Percentiles rank a stretch among this genome's conserved stretches.
phyloP scores from a whole-genome alignment of 2,797 vertebrate species.

The Crenuchus spilurus region DNA sequence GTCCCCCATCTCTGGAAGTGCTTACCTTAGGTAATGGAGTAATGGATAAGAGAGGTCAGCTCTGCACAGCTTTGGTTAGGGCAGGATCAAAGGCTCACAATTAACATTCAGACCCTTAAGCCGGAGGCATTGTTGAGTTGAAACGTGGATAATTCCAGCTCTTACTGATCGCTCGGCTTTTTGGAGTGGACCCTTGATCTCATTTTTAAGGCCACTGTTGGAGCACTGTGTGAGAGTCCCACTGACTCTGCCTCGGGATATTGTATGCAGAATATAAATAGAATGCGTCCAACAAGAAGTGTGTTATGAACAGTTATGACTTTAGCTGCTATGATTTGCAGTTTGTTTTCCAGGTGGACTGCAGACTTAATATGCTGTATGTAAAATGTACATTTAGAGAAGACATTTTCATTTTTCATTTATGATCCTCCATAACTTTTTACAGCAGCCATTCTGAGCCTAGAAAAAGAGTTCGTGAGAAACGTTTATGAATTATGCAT shows the following conservation, averaged over 20 bases:
- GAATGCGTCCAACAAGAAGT: background rate
- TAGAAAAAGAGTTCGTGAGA: background rate
- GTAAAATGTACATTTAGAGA: background rate
- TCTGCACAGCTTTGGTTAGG: slow-evolving; percentile 59
- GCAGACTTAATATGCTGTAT: background rate
- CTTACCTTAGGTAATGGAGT: slow-evolving; percentile 41
- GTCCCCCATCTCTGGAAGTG: slow-evolving; percentile 30
- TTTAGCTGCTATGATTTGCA: background rate
- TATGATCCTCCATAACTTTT: background rate
- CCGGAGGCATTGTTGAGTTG: slow-evolving; percentile 49
- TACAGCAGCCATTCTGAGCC: background rate
- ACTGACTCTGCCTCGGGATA: background rate
- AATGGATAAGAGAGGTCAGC: slow-evolving; percentile 60
- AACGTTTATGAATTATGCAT: slow-evolving; percentile 32
- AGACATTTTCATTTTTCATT: slow-evolving; percentile 11
- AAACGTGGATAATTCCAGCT: slow-evolving; percentile 47
- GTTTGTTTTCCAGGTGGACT: background rate
- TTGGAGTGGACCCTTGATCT: slow-evolving; percentile 41
- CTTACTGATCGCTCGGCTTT: slow-evolving; percentile 15
- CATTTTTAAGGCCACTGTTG: slow-evolving; percentile 17
- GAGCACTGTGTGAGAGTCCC: background rate
- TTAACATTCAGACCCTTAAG: slow-evolving; percentile 64
- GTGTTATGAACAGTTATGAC: background rate
- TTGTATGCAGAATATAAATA: background rate
- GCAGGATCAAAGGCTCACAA: slow-evolving; percentile 60